Percentiles rank a stretch among this genome's conserved stretches.
phyloP scores from a whole-genome alignment of 2,888 invertebrate genomes.

The Tenodera sinensis region DNA sequence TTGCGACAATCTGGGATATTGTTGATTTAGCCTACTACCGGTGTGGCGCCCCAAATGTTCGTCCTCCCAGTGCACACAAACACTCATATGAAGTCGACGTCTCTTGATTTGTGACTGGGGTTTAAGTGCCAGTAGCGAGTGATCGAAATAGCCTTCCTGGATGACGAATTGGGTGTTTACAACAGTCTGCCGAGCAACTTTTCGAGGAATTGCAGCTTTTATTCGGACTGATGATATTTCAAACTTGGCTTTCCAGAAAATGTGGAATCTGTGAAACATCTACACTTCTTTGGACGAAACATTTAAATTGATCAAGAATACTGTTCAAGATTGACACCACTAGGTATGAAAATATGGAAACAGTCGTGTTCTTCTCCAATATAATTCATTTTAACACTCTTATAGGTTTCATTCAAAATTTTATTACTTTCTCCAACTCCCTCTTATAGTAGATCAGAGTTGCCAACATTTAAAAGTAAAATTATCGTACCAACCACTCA shows the following conservation, averaged over 20 bases:
- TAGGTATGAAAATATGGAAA: too few species aligned
- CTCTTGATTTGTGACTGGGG: constrained; percentile 8
- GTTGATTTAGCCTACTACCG: not conserved
- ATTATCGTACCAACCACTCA: too few species aligned
- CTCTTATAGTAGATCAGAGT: too few species aligned
- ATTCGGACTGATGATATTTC: not conserved
- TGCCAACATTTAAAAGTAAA: too few species aligned
- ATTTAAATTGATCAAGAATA: too few species aligned
- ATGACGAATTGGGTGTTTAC: not conserved
- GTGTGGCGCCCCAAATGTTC: not conserved
- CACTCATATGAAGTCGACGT: constrained; percentile 2
- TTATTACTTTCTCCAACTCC: too few species aligned
- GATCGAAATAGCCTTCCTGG: not conserved
- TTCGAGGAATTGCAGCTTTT: not conserved
- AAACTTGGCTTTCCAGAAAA: not conserved
- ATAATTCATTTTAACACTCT: too few species aligned
- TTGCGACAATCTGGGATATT: too few species aligned
- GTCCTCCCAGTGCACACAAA: not conserved
- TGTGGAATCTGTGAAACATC: not conserved
- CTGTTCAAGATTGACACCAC: too few species aligned
- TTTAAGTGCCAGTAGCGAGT: not conserved
- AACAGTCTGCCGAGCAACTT: not conserved
- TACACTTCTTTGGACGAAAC: too few species aligned
- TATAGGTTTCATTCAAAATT: too few species aligned
- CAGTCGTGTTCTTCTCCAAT: too few species aligned